Conservation (phyloP, 2,888 invertebrate species). For the Apotomis turbidana region DNA sequence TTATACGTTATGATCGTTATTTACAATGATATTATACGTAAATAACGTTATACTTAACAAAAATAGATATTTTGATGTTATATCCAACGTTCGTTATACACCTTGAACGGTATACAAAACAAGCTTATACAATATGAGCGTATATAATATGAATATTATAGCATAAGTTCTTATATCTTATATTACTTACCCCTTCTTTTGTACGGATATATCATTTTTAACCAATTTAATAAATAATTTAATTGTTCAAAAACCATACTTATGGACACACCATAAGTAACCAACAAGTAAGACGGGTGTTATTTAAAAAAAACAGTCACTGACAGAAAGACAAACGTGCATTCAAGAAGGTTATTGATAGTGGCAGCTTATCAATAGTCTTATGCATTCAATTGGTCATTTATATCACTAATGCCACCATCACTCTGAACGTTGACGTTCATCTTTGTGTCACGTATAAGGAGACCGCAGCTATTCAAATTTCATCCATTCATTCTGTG, state of each 20-base stretch:
- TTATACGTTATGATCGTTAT: too few relatives aligned
- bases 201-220: slow-evolving; percentile 4
- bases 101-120: too few relatives aligned
- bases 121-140: too few relatives aligned
- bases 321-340: slow-evolving; percentile 20
- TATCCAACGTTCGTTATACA: too few relatives aligned
- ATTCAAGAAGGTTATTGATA: slow-evolving; percentile 37
- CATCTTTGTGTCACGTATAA: slow-evolving; percentile 51
- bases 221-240: neutral
- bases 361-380: slow-evolving; percentile 46
- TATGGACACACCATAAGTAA: slow-evolving; percentile 13
- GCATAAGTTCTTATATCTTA: too few relatives aligned
- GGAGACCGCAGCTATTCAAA: slow-evolving; percentile 35
- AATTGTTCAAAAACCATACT: slow-evolving; percentile 16
- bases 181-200: too few relatives aligned
- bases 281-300: neutral
- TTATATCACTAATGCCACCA: slow-evolving; percentile 58
- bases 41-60: too few relatives aligned
- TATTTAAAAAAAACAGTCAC: slow-evolving; percentile 1
- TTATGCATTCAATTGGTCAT: slow-evolving; percentile 52
- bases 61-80: too few relatives aligned
- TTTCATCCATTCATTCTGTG: slow-evolving; percentile 28
- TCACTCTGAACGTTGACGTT: slow-evolving; percentile 56
- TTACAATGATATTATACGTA: too few relatives aligned
- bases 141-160: too few relatives aligned